A percentile compares a stretch with the other conserved stretches of the same genome.
These are phyloP conservation scores for Parascotia fuliginaria DNA, from an alignment of 2,888 invertebrate species.

Conservation along the genomic window DNA sequence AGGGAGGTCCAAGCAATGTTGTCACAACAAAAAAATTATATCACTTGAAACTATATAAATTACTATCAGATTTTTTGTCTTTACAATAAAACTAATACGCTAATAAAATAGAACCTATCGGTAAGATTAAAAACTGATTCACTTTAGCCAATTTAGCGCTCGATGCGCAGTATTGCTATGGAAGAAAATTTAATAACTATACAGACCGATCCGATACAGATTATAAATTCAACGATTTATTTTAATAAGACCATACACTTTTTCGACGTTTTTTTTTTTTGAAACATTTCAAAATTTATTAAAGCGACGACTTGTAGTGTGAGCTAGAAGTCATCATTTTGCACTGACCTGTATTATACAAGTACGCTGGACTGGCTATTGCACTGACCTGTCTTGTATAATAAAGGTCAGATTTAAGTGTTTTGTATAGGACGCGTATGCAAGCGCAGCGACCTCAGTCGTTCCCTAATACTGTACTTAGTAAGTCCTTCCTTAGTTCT, in stretches of 20 bases:
- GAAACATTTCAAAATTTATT: too few relatives aligned
- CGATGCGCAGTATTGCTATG: slow-evolving; percentile 32
- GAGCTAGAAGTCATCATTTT: too few relatives aligned
- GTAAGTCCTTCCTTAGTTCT: too few relatives aligned
- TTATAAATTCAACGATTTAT: background rate
- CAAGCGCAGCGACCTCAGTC: too few relatives aligned
- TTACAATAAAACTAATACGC: slow-evolving; percentile 1
- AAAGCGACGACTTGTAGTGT: too few relatives aligned
- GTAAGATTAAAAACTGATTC: slow-evolving; percentile 13
- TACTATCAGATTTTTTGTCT: background rate
- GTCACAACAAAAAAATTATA: slow-evolving; percentile 1
- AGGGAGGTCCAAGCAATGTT: slow-evolving; percentile 34
- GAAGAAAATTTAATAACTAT: background rate
- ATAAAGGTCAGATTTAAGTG: too few relatives aligned
- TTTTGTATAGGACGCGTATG: too few relatives aligned
- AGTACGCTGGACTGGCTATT: too few relatives aligned
- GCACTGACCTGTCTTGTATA: too few relatives aligned
- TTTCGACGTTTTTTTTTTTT: background rate
- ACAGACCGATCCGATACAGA: background rate
- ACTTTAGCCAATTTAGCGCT: slow-evolving; percentile 28
- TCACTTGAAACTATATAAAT: background rate
- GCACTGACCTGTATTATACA: too few relatives aligned
- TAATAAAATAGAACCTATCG: slow-evolving; percentile 13
- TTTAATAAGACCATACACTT: background rate
- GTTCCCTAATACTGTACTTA: too few relatives aligned